Conservation (phyloP, 2,888 invertebrate species). For the Zele albiditarsus region DNA sequence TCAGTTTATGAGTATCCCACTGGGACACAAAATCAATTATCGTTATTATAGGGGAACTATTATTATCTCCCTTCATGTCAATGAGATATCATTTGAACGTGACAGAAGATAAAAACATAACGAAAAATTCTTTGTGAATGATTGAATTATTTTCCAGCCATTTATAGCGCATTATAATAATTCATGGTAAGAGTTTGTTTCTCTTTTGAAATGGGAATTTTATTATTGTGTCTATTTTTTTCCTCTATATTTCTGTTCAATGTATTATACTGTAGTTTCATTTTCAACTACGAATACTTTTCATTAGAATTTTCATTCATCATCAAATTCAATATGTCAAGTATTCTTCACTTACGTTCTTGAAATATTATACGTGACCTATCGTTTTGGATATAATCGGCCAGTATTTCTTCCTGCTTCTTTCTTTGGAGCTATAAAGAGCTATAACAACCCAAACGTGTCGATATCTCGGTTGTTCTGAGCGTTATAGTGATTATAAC, state of each 20-base stretch:
- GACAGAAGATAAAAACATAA: background rate
- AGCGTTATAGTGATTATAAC: slow-evolving; percentile 50
- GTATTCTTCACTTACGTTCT: background rate
- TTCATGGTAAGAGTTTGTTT: background rate
- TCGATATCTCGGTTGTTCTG: slow-evolving; percentile 57
- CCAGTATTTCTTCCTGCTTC: background rate
- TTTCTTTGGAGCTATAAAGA: background rate
- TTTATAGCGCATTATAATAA: background rate
- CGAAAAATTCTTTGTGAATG: background rate
- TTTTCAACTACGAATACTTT: background rate
- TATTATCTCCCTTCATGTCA: background rate
- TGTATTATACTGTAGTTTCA: background rate
- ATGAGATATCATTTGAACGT: background rate
- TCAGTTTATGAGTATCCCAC: background rate
- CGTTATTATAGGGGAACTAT: background rate
- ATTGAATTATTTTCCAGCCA: background rate
- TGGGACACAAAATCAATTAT: background rate
- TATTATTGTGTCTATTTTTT: background rate
- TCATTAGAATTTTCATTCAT: background rate
- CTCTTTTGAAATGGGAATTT: background rate
- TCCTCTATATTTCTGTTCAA: background rate
- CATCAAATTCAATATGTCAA: background rate
- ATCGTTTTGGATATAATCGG: background rate
- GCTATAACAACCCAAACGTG: slow-evolving; percentile 39
- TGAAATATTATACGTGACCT: slow-evolving; percentile 6